Conservation (phyloP, 1,140 invertebrate genomes). For the Brachionus sp. region DNA sequence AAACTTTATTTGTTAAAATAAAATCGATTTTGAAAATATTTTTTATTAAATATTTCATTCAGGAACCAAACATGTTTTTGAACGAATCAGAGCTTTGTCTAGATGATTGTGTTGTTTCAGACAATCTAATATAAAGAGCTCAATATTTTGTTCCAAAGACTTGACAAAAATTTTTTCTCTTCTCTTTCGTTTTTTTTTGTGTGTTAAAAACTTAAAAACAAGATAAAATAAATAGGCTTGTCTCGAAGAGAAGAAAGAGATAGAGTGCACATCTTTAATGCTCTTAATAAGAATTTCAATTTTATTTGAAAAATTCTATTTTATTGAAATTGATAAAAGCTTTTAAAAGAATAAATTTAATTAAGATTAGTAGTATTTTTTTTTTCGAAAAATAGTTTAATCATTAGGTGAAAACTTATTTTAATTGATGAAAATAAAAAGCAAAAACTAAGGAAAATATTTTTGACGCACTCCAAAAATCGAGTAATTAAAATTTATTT, state of each 20-base stretch:
- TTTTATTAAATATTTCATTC: constrained; percentile 27
- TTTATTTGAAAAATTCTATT: no score
- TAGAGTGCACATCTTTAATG: background rate
- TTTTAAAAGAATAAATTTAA: background rate
- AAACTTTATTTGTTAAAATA: background rate
- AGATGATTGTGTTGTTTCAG: background rate
- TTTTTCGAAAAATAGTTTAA: background rate
- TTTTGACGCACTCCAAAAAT: no score
- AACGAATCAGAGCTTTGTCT: constrained; percentile 13
- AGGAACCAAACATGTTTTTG: background rate
- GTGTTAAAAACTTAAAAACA: no score
- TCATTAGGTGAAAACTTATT: background rate
- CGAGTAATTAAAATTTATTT: no score
- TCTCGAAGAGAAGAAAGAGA: no score
- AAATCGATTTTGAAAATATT: constrained; percentile 42
- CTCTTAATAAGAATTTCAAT: background rate
- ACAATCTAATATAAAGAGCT: background rate
- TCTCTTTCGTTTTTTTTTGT: no score
- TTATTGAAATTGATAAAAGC: no score
- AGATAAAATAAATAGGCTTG: no score
- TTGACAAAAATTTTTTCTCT: no score
- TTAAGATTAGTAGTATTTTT: background rate
- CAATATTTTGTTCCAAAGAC: no score
- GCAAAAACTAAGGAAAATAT: background rate
- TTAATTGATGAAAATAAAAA: no score